A percentile compares a stretch with the other conserved stretches of the same genome.
phyloP scores from a whole-genome alignment of 2,888 invertebrate genomes.

The Sminthurinus aureus region DNA sequence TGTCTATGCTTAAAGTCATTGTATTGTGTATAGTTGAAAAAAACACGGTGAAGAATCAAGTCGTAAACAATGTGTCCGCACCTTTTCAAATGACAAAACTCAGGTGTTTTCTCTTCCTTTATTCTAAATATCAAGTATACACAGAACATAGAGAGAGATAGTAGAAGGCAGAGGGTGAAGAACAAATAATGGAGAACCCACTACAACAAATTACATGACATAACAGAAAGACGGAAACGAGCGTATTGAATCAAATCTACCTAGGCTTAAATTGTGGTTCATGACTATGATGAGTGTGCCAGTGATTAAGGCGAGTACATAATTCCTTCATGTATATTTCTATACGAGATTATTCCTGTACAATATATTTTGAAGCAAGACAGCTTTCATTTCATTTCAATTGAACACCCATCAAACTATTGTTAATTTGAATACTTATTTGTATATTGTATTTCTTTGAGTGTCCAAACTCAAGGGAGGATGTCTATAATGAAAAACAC shows the following conservation, averaged over 20 bases:
- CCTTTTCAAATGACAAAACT: conserved; percentile 7
- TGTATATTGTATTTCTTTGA: no score
- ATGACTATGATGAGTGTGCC: conserved; percentile 13
- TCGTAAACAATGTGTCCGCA: conserved; percentile 36
- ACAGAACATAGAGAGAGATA: neutral
- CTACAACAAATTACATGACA: neutral
- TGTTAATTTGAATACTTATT: neutral
- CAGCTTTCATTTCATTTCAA: neutral
- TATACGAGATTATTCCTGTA: no score
- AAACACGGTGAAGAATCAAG: conserved; percentile 29
- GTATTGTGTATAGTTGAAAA: neutral
- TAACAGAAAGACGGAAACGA: neutral
- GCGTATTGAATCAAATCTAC: neutral
- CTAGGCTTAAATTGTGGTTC: conserved; percentile 6
- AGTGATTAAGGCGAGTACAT: neutral
- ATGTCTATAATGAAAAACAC: neutral
- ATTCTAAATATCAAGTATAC: neutral
- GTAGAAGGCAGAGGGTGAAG: neutral
- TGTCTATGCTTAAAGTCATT: neutral
- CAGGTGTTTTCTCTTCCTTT: conserved; percentile 7
- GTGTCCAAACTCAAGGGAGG: neutral
- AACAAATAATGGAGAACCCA: neutral
- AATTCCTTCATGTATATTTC: neutral
- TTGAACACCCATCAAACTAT: neutral
- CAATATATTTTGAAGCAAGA: neutral